Evolutionary conservation across 2,888 invertebrate genomes (phyloP).

Genomic region (Amphipyra tragopoginis): DNA sequence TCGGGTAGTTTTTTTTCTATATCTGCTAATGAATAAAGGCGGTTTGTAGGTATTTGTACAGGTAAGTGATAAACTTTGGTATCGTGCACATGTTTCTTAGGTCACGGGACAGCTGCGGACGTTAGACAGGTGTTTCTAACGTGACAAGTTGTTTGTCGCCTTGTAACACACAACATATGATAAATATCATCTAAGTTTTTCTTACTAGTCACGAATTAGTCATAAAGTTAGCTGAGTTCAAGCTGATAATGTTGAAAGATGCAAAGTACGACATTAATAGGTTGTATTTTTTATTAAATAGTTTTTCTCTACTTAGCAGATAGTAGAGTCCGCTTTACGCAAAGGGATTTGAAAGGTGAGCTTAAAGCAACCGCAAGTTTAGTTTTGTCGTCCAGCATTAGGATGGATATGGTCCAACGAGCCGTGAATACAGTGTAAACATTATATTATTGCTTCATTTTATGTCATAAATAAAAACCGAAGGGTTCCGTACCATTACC

Average conservation of each 20-base stretch:
- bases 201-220: conserved; percentile 5
- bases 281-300: no score
- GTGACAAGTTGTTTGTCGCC: conserved; percentile 60
- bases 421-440: not conserved
- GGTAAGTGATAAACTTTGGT: conserved; percentile 61
- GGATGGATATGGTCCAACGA: not conserved
- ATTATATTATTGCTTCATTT: not conserved
- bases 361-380: not conserved
- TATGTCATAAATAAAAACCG: no score
- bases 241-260: conserved; percentile 8
- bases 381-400: not conserved
- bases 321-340: not conserved
- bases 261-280: not conserved
- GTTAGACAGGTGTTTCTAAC: conserved; percentile 87
- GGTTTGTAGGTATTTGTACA: conserved; percentile 53
- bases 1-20: conserved; percentile 47
- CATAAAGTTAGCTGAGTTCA: not conserved
- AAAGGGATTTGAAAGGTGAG: not conserved
- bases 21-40: conserved; percentile 64
- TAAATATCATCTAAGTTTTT: conserved; percentile 26
- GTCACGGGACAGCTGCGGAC: conserved; percentile 75
- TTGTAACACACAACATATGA: conserved; percentile 31
- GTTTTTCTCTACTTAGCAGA: no score
- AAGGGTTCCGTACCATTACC: no score
- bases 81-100: conserved; percentile 65